phyloP scores from a whole-genome alignment of 1,140 invertebrate species.

The Scaptomyza montana region DNA sequence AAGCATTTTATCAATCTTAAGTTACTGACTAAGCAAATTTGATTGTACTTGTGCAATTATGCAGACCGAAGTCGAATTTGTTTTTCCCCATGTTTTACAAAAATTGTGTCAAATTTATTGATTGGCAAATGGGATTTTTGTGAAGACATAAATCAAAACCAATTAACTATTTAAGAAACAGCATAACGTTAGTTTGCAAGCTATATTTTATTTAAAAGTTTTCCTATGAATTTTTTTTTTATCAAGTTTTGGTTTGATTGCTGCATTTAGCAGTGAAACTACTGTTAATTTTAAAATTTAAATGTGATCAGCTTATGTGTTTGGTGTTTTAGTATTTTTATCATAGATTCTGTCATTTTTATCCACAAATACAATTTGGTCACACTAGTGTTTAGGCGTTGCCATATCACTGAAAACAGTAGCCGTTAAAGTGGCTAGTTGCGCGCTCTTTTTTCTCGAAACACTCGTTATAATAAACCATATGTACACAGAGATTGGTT shows the following conservation, averaged over 20 bases:
- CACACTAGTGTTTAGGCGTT: constrained; percentile 2
- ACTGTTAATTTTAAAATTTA: background rate
- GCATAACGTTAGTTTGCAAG: too few relatives aligned
- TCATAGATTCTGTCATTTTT: background rate
- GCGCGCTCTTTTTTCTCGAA: constrained; percentile 5
- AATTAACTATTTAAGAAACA: too few relatives aligned
- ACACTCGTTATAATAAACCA: background rate
- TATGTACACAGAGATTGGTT: background rate
- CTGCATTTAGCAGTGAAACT: background rate
- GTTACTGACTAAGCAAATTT: constrained; percentile 28
- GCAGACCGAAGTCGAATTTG: constrained; percentile 6
- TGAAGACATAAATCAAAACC: background rate
- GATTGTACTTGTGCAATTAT: constrained; percentile 6
- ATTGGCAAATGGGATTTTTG: background rate
- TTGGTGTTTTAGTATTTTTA: constrained; percentile 22
- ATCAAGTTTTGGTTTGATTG: too few relatives aligned
- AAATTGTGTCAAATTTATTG: background rate
- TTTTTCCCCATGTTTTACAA: background rate
- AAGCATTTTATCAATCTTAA: background rate
- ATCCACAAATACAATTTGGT: constrained; percentile 4
- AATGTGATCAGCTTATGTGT: background rate
- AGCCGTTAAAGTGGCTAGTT: background rate
- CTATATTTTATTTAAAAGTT: background rate
- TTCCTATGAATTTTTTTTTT: background rate
- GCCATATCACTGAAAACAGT: constrained; percentile 33